Evolutionary conservation across 2,113 vertebrate genomes (phyloP).

Genomic region (Merops nubicus): DNA sequence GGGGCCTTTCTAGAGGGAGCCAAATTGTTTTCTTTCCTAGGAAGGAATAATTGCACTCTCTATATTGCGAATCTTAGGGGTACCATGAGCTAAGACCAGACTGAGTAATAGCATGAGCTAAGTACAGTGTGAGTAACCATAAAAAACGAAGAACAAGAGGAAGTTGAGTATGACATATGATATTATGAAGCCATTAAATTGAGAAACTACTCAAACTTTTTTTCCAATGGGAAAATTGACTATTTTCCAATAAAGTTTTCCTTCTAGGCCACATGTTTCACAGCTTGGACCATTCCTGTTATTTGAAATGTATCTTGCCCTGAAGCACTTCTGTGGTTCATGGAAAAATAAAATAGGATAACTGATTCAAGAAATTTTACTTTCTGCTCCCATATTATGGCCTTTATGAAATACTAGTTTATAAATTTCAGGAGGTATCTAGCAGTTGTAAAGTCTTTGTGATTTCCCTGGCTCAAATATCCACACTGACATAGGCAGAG

Average conservation of each 20-base stretch:
- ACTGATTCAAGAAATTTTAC: neutral
- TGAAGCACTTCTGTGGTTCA: neutral
- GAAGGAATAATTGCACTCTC: neutral
- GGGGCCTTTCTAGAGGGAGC: neutral
- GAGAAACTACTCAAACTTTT: conserved; percentile 8
- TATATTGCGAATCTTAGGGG: neutral
- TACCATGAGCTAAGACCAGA: neutral
- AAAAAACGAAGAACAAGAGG: conserved; percentile 14
- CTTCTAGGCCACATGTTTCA: conserved; percentile 23
- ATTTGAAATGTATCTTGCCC: conserved; percentile 28
- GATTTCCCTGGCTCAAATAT: neutral
- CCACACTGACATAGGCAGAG: neutral
- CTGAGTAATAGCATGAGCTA: neutral
- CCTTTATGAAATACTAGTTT: neutral
- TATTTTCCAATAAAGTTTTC: conserved; percentile 32
- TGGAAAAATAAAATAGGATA: conserved; percentile 36
- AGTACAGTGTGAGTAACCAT: neutral
- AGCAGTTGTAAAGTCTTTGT: neutral
- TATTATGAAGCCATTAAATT: conserved; percentile 19
- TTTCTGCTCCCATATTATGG: neutral
- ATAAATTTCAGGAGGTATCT: neutral
- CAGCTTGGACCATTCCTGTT: neutral
- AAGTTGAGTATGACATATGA: conserved; percentile 6
- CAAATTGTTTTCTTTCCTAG: neutral
- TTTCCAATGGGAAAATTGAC: conserved; percentile 2